Evolutionary conservation across 1,140 invertebrate genomes (phyloP), one percentile per base, ranked within the genome.

Genomic region (Papilio glaucus): DNA sequence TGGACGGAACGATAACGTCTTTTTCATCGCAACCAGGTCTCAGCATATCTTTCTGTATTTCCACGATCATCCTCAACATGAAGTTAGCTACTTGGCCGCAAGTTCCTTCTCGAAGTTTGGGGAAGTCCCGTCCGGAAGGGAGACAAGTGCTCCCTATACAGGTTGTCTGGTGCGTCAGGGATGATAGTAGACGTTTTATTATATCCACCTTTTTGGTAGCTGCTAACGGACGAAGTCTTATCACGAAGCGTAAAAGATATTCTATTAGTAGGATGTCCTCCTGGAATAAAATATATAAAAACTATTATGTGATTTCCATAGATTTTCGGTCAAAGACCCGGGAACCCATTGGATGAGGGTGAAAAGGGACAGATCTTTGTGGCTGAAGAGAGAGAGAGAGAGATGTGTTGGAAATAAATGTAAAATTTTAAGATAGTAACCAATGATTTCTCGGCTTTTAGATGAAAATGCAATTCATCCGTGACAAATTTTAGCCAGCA

Each of bases 171-270:
- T 96, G 96, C 1, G 95, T 95, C 2, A 96, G 79, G 5, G 95
- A 94, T 4, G 95, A 95, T 15, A 95, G 88, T 3, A 96, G 82
- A 49, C 96, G 93, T 80, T 94, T 95, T 37, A 96, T 85, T 1
- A 96, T 87, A 62, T 94, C 93, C 41, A 94, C 94, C 76, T 94
- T 95, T 62, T 92, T 94, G 45, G 94, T 94, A 6, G 94, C 86
- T 0, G 92, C 93, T 70, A 96, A 90, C 0, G 95, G 95, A 45
- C 95, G 93, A 10, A 97, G 88, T 73, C 96, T 94, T 12, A 94
- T 95, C 10, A 97, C 81, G 82, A 97, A 96, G 45, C 95, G 93
- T 5, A 97, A 87, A n/a, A 97, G 82, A 85, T 97, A 97, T 85
- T 97, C 96, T 13, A 97, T 76, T 2, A 96, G 93, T 75, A 95